Base-by-base conservation (phyloP, 2,888 invertebrate species). In the Noctua janthe region DNA sequence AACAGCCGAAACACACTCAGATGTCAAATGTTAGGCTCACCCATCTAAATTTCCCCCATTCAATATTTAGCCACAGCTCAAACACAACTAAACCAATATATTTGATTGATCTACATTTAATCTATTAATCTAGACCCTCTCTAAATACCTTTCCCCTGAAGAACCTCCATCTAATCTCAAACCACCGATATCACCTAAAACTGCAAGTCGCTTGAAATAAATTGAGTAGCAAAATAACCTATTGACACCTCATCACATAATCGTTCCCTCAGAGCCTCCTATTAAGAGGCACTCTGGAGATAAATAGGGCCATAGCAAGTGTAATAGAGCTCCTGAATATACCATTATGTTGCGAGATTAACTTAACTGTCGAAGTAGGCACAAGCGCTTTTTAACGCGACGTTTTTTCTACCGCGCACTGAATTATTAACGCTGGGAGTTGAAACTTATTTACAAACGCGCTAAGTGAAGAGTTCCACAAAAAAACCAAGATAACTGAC, bases 241-340 rank as follows among this genome's bases (percentile, higher is more conserved):
- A 86, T 82, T 67, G 84, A 47, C 71, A 80, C 74, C 72, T 66
- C 59, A 64, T 69, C 78, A 74, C 51, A n/a, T 74, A 86, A 78
- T 75, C 78, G 47, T n/a, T 82, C 62, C 20, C 71, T 43, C 54
- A 74, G 17, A 49, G 29, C 56, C 43, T 51, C n/a, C n/a, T 66
- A 80, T 74, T 76, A 85, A 39, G 74, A 74, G 49, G 72, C 59
- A 70, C 49, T 64, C 49, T 23, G 15, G 23, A 39, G 71, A 77
- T 85, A 84, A 84, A 84, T 77, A 77, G 70, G 66, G 69, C 54
- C 43, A 73, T 47, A 72, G 51, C 76, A 47, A 73, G 62, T 29
- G 54, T 74, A 71, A 87, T 70, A 76, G 66, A 74, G 70, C 54
- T 23, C 17, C 84, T 77, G 66, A 84, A 49, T 71, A 76, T 56